These are phyloP conservation scores for Sorex maritimensis DNA, from an alignment of 2,797 vertebrate genomes.

Conservation along the genomic window DNA sequence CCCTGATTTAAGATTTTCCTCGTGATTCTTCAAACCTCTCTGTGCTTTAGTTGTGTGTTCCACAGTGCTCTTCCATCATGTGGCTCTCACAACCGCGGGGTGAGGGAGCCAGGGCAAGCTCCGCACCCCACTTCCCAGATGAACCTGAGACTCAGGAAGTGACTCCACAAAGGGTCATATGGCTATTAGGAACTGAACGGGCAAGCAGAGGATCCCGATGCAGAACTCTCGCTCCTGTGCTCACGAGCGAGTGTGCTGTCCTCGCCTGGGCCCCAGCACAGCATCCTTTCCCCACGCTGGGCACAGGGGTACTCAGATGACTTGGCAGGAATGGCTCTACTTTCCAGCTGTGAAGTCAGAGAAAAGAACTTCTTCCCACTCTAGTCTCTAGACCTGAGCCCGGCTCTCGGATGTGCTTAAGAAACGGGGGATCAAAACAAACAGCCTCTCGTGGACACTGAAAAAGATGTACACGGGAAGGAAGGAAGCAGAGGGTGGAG, in stretches of 20 bases:
- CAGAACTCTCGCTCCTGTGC: not conserved
- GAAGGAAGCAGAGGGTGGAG: conserved; percentile 29
- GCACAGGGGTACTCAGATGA: conserved; percentile 52
- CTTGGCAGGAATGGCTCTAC: conserved; percentile 71
- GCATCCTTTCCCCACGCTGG: conserved; percentile 10
- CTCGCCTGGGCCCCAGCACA: conserved; percentile 12
- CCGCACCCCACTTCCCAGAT: conserved; percentile 11
- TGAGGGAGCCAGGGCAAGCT: conserved; percentile 48
- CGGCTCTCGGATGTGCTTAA: conserved; percentile 69
- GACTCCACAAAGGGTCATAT: conserved; percentile 70
- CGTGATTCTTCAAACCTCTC: not conserved
- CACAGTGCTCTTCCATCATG: not conserved
- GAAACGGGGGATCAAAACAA: conserved; percentile 4
- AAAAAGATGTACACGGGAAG: not conserved
- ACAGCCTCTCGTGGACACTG: not conserved
- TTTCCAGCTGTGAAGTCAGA: conserved; percentile 56
- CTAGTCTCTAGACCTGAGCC: conserved; percentile 80
- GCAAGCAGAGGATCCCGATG: conserved; percentile 35
- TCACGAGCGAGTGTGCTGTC: conserved; percentile 46
- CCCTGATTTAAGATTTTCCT: conserved; percentile 42
- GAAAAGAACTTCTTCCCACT: conserved; percentile 66
- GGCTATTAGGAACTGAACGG: conserved; percentile 76
- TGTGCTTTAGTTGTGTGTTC: not conserved
- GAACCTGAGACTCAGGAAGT: conserved; percentile 82
- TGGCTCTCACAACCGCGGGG: not conserved